These are phyloP conservation scores for Diarsia dahlii DNA, from an alignment of 2,888 invertebrate genomes.

Conservation along the genomic window DNA sequence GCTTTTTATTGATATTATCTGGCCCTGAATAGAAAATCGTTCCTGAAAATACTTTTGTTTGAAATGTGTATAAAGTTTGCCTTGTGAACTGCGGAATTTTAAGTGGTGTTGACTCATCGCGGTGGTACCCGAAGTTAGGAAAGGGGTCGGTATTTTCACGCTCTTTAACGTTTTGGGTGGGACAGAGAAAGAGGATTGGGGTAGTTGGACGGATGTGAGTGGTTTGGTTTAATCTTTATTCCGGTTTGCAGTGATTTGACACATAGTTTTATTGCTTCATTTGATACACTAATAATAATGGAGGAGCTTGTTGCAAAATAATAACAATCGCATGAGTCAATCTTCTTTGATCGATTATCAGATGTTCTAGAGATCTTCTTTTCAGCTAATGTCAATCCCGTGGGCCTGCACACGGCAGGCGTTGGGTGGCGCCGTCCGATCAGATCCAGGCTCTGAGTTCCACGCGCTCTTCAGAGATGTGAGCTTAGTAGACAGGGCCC, in stretches of 20 bases:
- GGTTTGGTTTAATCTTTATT: constrained; percentile 1
- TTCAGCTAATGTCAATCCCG: no score
- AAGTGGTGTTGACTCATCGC: constrained; percentile 60
- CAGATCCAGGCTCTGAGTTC: no score
- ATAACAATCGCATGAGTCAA: no score
- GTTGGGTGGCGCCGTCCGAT: no score
- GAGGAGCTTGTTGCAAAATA: no score
- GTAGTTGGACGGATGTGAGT: neutral
- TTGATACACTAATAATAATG: neutral
- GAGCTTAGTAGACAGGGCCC: no score
- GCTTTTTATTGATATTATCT: constrained; percentile 76
- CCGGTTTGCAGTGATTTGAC: neutral
- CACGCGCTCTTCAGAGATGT: no score
- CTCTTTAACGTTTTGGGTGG: constrained; percentile 4
- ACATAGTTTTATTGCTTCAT: neutral
- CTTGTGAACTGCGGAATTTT: constrained; percentile 53
- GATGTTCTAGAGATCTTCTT: no score
- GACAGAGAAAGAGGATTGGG: neutral
- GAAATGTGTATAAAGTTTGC: constrained; percentile 55
- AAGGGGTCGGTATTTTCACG: constrained; percentile 40
- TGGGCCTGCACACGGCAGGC: no score
- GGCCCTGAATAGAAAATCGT: constrained; percentile 56
- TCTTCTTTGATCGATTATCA: no score
- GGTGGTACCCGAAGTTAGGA: constrained; percentile 10
- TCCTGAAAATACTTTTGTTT: constrained; percentile 54